phyloP scores from a whole-genome alignment of 2,113 vertebrate species.

The Cyrtonyx montezumae region DNA sequence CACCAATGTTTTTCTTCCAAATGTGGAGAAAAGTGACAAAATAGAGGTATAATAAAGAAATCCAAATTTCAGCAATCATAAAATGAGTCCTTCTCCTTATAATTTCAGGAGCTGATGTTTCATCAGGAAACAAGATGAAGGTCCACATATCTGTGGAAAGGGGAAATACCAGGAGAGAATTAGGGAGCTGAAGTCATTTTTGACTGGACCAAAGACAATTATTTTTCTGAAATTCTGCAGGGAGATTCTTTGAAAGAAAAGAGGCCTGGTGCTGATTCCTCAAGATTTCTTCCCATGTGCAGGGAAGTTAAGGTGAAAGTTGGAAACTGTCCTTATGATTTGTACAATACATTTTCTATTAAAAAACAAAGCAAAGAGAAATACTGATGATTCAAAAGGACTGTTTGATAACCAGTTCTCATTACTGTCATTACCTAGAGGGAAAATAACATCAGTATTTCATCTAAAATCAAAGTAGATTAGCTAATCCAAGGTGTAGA shows the following conservation, averaged over 20 bases:
- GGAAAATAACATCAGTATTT: neutral
- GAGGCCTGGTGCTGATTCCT: neutral
- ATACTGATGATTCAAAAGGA: neutral
- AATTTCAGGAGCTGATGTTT: neutral
- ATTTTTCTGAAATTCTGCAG: neutral
- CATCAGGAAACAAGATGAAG: neutral
- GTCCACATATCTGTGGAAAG: fast-evolving
- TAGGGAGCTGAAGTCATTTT: neutral
- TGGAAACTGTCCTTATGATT: neutral
- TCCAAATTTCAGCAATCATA: neutral
- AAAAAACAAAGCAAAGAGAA: neutral
- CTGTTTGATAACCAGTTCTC: neutral
- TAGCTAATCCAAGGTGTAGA: neutral
- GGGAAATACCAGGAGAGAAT: neutral
- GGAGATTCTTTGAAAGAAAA: neutral
- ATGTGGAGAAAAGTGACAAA: neutral
- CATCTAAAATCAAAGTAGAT: neutral
- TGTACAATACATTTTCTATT: neutral
- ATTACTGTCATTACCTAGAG: neutral
- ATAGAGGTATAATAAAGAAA: neutral
- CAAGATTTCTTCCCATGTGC: neutral
- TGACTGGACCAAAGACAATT: fast-evolving
- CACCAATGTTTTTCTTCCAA: neutral
- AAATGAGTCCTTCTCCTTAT: neutral
- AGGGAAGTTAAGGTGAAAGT: neutral